Base-by-base conservation (phyloP, 2,113 vertebrate genomes). In the Osmerus mordax region DNA sequence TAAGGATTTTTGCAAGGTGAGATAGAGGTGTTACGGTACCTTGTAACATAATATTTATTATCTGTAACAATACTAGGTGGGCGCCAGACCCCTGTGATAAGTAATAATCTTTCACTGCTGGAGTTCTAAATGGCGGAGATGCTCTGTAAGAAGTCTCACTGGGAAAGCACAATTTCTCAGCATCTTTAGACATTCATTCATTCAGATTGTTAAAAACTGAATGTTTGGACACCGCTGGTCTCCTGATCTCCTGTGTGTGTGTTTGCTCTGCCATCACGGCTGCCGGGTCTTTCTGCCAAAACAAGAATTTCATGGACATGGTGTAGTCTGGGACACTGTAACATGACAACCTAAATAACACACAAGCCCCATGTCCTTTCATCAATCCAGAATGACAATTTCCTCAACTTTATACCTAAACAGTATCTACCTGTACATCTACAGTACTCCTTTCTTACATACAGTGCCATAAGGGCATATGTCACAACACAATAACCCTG, bases 221-320 rank as follows among this genome's bases (percentile, higher is more conserved):
- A 81, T 88, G 81, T 87, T 89, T 89, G 84, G 84, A 80, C 80
- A 76, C 56, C 60, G 81, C 75, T 75, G 70, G 70, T 83, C 81
- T 74, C 82, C 29, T 58, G 1, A 23, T 23, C 23, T 23, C 23
- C 23, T 77, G 75, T 7, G 75, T 32, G 76, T 82, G 78, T 85
- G 77, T 77, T 65, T 54, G 29, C 70, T 72, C 1, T 56, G 79
- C 81, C 78, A 76, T 71, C 73, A 1, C 82, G 81, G 76, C 79
- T 62, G 75, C 72, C 74, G 77, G 71, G 59, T 74, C 69, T 76
- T 77, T 71, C 73, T 83, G 84, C 82, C 84, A 83, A 82, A 88
- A 87, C 76, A 84, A 5, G 72, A 73, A 76, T 85, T 81, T 83
- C 77, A 84, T 76, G 70, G 74, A 56, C 65, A 69, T 67, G 41